Conservation (phyloP, 2,888 invertebrate genomes). For the Silvanus unidentatus region DNA sequence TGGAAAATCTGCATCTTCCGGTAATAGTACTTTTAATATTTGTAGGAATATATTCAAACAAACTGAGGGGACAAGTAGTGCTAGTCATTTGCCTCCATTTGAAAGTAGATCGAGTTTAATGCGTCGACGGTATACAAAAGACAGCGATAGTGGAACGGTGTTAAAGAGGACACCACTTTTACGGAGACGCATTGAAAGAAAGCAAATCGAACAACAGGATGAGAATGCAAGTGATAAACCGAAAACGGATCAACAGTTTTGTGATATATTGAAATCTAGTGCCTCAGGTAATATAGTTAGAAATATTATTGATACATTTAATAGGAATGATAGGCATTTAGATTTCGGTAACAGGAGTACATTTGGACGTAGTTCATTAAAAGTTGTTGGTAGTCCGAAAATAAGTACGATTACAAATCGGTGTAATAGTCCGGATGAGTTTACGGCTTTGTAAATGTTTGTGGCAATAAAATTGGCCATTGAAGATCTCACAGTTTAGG, state of each 20-base stretch:
- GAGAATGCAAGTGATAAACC: neutral
- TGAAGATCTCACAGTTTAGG: neutral
- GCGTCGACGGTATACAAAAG: constrained; percentile 24
- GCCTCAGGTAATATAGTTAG: constrained; percentile 32
- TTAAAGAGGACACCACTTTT: constrained; percentile 26
- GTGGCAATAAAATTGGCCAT: neutral
- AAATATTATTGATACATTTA: constrained; percentile 43
- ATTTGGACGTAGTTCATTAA: constrained; percentile 41
- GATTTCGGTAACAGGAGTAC: constrained; percentile 32
- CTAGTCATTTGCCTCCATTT: constrained; percentile 6
- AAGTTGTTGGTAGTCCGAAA: constrained; percentile 35
- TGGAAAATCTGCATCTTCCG: neutral
- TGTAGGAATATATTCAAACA: constrained; percentile 31
- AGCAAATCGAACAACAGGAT: neutral
- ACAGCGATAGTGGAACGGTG: constrained; percentile 17
- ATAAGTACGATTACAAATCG: constrained; percentile 2
- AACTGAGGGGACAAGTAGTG: constrained; percentile 10
- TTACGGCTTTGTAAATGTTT: constrained; percentile 21
- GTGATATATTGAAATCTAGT: constrained; percentile 4
- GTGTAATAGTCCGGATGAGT: constrained; percentile 23
- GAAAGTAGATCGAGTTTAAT: constrained; percentile 16
- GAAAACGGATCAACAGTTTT: neutral
- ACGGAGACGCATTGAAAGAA: constrained; percentile 15
- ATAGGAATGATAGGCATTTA: constrained; percentile 36
- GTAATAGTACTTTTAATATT: constrained; percentile 24